Base-by-base conservation (phyloP, 2,888 invertebrate species). In the Hoplodrina blanda region DNA sequence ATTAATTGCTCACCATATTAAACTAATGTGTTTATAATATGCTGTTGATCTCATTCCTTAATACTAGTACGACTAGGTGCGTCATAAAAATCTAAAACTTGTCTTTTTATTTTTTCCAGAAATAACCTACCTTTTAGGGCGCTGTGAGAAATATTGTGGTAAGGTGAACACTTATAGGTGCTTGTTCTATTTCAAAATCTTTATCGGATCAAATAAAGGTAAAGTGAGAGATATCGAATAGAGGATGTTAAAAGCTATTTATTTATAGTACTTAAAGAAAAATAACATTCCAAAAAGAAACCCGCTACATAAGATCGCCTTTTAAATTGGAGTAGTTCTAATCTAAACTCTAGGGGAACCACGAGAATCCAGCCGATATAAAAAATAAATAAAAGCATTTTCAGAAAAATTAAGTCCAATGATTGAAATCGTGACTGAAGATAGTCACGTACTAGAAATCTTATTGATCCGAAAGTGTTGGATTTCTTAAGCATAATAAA, bases 21-120 rank as follows among this genome's bases (percentile, higher is more conserved):
- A 75, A 75, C 72, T 82, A 85, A 86, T 84, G 77, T 68, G 54
- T 74, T 77, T 74, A 63, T 85, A 81, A 85, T 80, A 74, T 80
- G 78, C 64, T 77, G 76, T 77, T 80, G 83, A 77, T 78, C 78
- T 82, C 75, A 74, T 77, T 83, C 62, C 59, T 69, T 62, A 62
- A 37, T 57, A 50, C 19, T 46, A 20, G 53, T 62, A n/a, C 50
- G 52, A 61, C 44, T 20, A 52, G 41, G 59, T 74, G 68, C 61
- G 59, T 78, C 67, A 69, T 53, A 68, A 53, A 73, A 30, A 64
- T 59, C 52, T 56, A 62, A 69, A 76, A 57, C 15, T 17, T 70
- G 57, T 76, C 4, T 50, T 63, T 71, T 63, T 62, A 37, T 69
- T 73, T 76, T 73, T 69, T 76, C 6, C 76, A 60, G 69, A 76